These are phyloP conservation scores for Salpingus planirostris DNA, from an alignment of 2,888 invertebrate species.

Conservation along the genomic window DNA sequence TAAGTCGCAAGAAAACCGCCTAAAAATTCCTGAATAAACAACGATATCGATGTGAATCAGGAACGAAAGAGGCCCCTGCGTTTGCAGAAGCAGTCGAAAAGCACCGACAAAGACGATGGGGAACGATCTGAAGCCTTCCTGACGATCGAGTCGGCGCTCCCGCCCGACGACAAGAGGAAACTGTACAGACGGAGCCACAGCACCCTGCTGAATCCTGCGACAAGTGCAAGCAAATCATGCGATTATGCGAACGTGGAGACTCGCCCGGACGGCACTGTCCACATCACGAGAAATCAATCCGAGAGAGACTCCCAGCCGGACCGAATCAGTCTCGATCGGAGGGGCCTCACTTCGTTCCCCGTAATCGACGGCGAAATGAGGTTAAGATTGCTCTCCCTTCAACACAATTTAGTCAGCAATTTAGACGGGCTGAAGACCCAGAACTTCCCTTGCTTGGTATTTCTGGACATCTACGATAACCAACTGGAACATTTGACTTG, in stretches of 20 bases:
- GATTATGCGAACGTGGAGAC: conserved; percentile 47
- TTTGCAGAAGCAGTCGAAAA: conserved; percentile 21
- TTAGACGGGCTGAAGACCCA: conserved; percentile 53
- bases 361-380: conserved; percentile 73
- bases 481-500: conserved; percentile 81
- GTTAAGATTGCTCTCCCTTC: conserved; percentile 76
- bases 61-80: conserved; percentile 32
- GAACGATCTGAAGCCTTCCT: conserved; percentile 29
- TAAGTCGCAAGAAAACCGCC: conserved; percentile 23
- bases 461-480: conserved; percentile 90
- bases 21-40: too few species aligned
- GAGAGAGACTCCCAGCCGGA: conserved; percentile 81
- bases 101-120: conserved; percentile 22
- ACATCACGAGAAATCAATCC: conserved; percentile 60
- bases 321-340: conserved; percentile 77
- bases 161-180: conserved; percentile 25
- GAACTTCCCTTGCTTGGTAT: conserved; percentile 67
- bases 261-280: conserved; percentile 55
- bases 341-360: conserved; percentile 77
- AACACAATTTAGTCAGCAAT: conserved; percentile 80
- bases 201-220: conserved; percentile 34
- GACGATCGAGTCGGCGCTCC: conserved; percentile 36
- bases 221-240: conserved; percentile 6
- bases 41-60: too few species aligned
- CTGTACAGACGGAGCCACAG: conserved; percentile 45